Evolutionary conservation across 2,113 vertebrate species (phyloP), one percentile per base, ranked within the genome.

Genomic region (Egretta garzetta): DNA sequence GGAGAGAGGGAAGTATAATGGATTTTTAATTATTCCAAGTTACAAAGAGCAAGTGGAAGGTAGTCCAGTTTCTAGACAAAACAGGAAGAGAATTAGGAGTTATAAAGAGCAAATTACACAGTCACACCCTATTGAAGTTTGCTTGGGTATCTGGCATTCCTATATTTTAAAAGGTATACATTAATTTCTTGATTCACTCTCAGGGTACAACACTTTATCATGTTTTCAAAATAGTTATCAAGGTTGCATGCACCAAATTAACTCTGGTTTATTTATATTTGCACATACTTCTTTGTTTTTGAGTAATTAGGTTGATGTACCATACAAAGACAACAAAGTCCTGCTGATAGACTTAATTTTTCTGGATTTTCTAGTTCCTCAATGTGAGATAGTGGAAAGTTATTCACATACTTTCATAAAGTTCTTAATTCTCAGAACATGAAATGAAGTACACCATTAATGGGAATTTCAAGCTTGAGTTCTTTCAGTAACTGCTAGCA

Each of bases 1-100:
- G 81, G 35, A 80, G 33, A 96, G 76, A 93, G 32, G 55, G 35
- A 84, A 75, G 14, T 59, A 75, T 96, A 97, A 97, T 95, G 92
- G 94, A 93, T 98, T 97, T 98, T 97, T 97, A 97, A 98, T 98
- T 96, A 96, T 97, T 86, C 56, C 52, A 74, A 80, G 76, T 95
- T 96, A 89, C 90, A 35, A 93, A 95, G 91, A 96, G 37, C 60
- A 87, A 91, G 90, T 23, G 62, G 41, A 86, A 98, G 33, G 32
- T 79, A 84, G 62, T 80, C 67, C 24, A 55, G 60, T 70, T 96
- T 92, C 74, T 80, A 91, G 88, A 92, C 76, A 87, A 95, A 93
- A 66, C 53, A 60, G 27, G 30, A 88, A 90, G 49, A 92, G 41
- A 67, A 14, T 27, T 50, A 58, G 28, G 28, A 92, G 32, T 73